Conservation (phyloP, 2,797 vertebrate genomes). For the Manis crassicaudata region DNA sequence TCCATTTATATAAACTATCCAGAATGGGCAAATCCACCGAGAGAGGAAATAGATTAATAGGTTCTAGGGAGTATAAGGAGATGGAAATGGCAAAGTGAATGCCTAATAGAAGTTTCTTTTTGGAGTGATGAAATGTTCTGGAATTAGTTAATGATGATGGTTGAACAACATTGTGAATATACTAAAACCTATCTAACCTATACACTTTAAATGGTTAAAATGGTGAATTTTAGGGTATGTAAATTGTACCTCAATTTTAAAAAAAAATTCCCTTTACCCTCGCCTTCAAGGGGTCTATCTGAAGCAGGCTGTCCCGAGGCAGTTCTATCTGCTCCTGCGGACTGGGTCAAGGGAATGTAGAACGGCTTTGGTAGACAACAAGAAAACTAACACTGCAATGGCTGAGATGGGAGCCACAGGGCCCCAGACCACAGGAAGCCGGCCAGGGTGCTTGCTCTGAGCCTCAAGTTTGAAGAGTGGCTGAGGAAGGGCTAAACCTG, state of each 20-base stretch:
- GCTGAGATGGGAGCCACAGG: neutral
- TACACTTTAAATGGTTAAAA: neutral
- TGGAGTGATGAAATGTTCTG: neutral
- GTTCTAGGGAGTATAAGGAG: neutral
- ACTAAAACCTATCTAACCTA: neutral
- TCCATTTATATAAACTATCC: neutral
- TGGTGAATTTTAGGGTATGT: neutral
- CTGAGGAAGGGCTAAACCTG: neutral
- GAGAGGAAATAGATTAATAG: neutral
- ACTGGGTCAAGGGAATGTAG: neutral
- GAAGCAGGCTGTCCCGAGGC: neutral
- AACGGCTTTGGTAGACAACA: neutral
- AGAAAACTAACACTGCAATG: neutral
- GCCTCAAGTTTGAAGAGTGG: neutral
- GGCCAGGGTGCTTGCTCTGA: neutral
- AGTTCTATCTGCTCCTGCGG: neutral
- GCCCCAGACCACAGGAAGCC: fast-evolving
- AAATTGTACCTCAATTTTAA: neutral
- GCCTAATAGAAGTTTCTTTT: neutral
- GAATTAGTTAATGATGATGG: neutral
- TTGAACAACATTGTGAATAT: neutral
- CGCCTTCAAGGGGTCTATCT: neutral
- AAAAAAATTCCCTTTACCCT: neutral
- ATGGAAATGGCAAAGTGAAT: neutral
- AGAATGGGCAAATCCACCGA: neutral